Conservation (phyloP, 64 coral and sea anemone species). For the Anthopleura sola region DNA sequence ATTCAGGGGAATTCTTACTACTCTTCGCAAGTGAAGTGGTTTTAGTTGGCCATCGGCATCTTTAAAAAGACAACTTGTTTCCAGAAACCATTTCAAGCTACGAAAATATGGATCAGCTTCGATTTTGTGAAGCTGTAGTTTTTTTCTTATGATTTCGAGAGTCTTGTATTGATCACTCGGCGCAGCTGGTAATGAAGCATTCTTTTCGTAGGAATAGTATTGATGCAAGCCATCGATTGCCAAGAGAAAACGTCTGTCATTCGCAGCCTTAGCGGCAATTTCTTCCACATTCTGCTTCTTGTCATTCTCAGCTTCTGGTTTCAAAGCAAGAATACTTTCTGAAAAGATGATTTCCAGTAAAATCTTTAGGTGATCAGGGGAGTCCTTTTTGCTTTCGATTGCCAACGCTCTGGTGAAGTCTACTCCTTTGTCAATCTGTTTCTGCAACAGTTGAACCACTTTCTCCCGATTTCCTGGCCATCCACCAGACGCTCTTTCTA, state of each 20-base stretch:
- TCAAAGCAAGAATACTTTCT: neutral
- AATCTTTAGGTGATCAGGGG: neutral
- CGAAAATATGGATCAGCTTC: constrained; percentile 3
- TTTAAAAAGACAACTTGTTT: neutral
- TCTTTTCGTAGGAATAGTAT: neutral
- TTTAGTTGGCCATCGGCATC: neutral
- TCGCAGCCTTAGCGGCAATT: neutral
- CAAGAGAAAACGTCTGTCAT: neutral
- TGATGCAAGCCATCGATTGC: neutral
- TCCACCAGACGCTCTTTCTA: neutral
- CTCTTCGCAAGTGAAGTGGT: neutral
- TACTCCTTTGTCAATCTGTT: neutral
- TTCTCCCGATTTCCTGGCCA: neutral
- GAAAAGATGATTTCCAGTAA: constrained; percentile 21
- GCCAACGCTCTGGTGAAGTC: neutral
- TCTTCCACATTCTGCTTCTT: neutral
- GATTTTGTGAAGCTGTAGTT: neutral
- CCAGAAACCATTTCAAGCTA: too few relatives aligned
- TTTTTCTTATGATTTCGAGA: neutral
- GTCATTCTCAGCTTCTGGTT: neutral
- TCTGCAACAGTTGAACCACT: neutral
- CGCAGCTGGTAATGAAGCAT: neutral
- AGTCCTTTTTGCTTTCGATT: neutral
- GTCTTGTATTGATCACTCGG: neutral
- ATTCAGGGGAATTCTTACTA: too few relatives aligned